Evolutionary conservation across 2,888 invertebrate species (phyloP).

Genomic region (Nomada ferruginata): DNA sequence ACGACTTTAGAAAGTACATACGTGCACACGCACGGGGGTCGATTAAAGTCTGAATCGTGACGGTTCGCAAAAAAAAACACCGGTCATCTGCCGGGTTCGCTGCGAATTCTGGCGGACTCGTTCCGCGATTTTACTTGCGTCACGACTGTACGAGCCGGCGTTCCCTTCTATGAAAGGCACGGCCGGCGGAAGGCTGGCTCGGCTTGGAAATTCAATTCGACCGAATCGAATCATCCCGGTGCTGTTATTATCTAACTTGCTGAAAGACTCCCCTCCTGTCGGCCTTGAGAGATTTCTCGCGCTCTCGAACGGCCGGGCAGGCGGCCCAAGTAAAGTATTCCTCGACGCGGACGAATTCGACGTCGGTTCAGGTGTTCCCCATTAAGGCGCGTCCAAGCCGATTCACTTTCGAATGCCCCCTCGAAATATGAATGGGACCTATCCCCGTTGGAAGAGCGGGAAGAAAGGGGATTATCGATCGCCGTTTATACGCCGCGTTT

Average conservation of each 20-base stretch:
- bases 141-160: background rate
- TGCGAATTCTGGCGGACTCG: background rate
- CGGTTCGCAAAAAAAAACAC: background rate
- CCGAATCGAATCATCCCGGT: conserved; percentile 1
- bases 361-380: background rate
- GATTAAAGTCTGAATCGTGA: conserved; percentile 43
- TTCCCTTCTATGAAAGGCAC: background rate
- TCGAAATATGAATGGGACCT: background rate
- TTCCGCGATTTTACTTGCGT: conserved; percentile 8
- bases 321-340: background rate
- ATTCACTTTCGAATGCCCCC: background rate
- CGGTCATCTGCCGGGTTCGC: background rate
- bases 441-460: background rate
- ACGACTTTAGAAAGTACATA: conserved; percentile 80
- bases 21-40: background rate
- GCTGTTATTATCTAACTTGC: conserved; percentile 19
- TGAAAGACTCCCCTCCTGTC: background rate
- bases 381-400: background rate
- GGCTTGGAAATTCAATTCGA: conserved; percentile 3
- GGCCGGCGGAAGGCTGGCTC: conserved; percentile 1
- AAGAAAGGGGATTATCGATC: background rate
- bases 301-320: background rate
- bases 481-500: background rate
- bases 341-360: background rate
- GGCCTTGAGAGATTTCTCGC: conserved; percentile 15